Evolutionary conservation across 2,797 vertebrate species (phyloP).

Genomic region (Apogon talboti): DNA sequence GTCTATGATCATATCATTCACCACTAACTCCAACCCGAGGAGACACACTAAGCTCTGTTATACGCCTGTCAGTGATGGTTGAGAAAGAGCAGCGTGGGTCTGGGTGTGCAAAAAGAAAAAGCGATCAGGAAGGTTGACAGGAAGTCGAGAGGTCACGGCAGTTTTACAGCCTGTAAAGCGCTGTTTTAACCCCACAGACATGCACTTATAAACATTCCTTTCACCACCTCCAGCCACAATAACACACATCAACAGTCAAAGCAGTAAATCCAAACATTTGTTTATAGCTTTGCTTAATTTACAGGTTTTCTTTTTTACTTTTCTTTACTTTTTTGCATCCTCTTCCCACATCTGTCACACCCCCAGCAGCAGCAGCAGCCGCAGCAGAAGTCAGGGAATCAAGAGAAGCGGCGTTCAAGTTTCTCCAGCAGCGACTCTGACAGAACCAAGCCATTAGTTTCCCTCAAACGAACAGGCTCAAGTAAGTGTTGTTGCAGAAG

Average conservation of each 20-base stretch:
- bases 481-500: slow-evolving; percentile 79
- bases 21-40: slow-evolving; percentile 4
- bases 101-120: slow-evolving; percentile 10
- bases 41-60: slow-evolving; percentile 56
- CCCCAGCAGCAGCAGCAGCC: slow-evolving; percentile 1
- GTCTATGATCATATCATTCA: slow-evolving; percentile 43
- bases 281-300: slow-evolving; percentile 14
- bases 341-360: too few species aligned
- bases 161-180: slow-evolving; percentile 69
- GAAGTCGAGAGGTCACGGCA: slow-evolving; percentile 52
- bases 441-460: slow-evolving; percentile 85
- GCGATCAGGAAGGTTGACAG: slow-evolving; percentile 42
- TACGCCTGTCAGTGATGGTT: slow-evolving; percentile 44
- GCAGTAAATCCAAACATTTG: slow-evolving; percentile 36
- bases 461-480: slow-evolving; percentile 90
- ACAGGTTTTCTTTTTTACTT: slow-evolving; percentile 1
- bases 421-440: slow-evolving; percentile 91
- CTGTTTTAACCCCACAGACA: slow-evolving; percentile 56
- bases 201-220: slow-evolving; percentile 42
- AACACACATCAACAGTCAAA: slow-evolving; percentile 22
- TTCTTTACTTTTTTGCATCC: slow-evolving; percentile 11
- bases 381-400: slow-evolving; percentile 79
- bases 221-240: slow-evolving; percentile 48
- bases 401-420: slow-evolving; percentile 90
- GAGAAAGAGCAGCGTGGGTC: slow-evolving; percentile 18